Evolutionary conservation across 2,797 vertebrate genomes (phyloP).

Genomic region (Podarcis siculus): DNA sequence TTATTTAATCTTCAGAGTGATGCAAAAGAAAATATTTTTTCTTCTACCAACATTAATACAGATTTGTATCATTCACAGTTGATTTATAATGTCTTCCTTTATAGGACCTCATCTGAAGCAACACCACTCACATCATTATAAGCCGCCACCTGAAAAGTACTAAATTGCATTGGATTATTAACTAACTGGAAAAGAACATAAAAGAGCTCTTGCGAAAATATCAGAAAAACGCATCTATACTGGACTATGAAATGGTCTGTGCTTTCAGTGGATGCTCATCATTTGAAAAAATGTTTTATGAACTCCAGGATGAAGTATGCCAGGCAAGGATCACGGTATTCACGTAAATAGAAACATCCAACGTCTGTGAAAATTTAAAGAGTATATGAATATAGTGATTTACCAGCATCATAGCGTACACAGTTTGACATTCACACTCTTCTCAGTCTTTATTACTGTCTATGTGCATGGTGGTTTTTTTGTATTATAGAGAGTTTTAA

Average conservation of each 20-base stretch:
- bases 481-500: constrained; percentile 6
- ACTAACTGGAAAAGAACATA: constrained; percentile 33
- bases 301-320: constrained; percentile 43
- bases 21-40: background rate
- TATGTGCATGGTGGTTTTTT: background rate
- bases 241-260: constrained; percentile 1
- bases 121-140: constrained; percentile 86
- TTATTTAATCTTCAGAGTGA: background rate
- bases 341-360: constrained; percentile 19
- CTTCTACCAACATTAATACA: background rate
- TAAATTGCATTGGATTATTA: constrained; percentile 63
- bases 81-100: constrained; percentile 21
- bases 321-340: background rate
- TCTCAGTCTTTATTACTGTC: background rate
- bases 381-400: constrained; percentile 8
- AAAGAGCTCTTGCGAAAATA: constrained; percentile 25
- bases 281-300: constrained; percentile 27
- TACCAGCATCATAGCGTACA: background rate
- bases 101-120: constrained; percentile 88
- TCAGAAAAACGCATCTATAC: constrained; percentile 21
- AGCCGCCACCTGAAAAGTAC: constrained; percentile 85
- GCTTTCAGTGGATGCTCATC: constrained; percentile 37
- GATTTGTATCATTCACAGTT: background rate
- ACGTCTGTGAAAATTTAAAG: constrained; percentile 6
- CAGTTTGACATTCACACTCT: background rate